Percentiles rank a stretch among this genome's conserved stretches.
Evolutionary conservation across 2,888 invertebrate genomes (phyloP).

Genomic region (Brenthis ino): DNA sequence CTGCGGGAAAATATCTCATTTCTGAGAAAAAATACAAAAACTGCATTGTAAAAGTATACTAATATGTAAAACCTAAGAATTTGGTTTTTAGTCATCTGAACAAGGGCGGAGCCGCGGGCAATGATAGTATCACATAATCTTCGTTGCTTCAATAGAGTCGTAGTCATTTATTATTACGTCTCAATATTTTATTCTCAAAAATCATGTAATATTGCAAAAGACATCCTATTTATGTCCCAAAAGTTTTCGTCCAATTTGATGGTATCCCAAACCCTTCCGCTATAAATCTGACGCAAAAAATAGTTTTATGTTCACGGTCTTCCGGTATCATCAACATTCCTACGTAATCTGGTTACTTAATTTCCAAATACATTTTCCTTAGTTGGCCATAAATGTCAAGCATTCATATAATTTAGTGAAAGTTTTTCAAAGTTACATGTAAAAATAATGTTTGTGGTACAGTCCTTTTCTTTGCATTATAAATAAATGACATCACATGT

Average conservation of each 20-base stretch:
- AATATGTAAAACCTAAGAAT: too few relatives aligned
- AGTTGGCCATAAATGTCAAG: constrained; percentile 69
- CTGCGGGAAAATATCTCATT: too few relatives aligned
- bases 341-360: constrained; percentile 71
- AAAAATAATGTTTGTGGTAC: constrained; percentile 10
- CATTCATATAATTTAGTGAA: constrained; percentile 43
- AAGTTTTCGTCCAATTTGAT: constrained; percentile 52
- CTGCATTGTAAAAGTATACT: too few relatives aligned
- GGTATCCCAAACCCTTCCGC: constrained; percentile 59
- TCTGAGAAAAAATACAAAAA: too few relatives aligned
- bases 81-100: too few relatives aligned
- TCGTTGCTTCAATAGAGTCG: too few relatives aligned
- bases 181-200: constrained; percentile 7
- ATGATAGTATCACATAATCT: too few relatives aligned
- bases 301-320: constrained; percentile 65
- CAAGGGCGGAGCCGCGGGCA: too few relatives aligned
- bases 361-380: constrained; percentile 71
- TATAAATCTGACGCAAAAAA: constrained; percentile 69
- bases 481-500: constrained; percentile 65
- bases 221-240: constrained; percentile 44
- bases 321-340: constrained; percentile 67
- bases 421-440: constrained; percentile 55
- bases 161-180: background rate
- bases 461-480: constrained; percentile 54
- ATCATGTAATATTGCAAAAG: constrained; percentile 20